Percentiles rank a stretch among this genome's conserved stretches.
These are phyloP conservation scores for Lutjanus campechanus DNA, from an alignment of 2,797 vertebrate genomes.

Conservation along the genomic window DNA sequence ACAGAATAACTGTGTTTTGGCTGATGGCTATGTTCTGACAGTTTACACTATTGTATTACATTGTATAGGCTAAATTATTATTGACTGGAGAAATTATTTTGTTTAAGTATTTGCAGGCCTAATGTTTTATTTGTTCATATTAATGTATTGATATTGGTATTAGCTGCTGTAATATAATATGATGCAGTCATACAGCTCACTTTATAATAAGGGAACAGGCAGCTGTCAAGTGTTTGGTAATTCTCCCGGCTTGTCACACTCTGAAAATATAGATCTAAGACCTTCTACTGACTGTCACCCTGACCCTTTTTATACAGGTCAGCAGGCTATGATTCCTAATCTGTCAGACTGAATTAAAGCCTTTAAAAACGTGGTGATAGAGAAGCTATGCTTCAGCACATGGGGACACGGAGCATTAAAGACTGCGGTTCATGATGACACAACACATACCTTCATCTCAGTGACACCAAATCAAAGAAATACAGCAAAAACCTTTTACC, in stretches of 20 bases:
- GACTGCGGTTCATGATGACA: slow-evolving; percentile 45
- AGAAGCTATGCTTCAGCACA: slow-evolving; percentile 14
- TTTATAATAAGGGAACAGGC: not conserved
- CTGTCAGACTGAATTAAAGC: slow-evolving; percentile 18
- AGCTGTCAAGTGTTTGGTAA: not conserved
- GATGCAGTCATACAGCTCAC: not conserved
- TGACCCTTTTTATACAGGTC: slow-evolving; percentile 10
- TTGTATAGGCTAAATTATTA: not conserved
- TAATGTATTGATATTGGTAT: not conserved
- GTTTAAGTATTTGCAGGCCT: not conserved
- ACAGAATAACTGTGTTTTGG: not conserved
- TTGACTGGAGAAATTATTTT: not conserved
- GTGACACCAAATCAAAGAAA: slow-evolving; percentile 65
- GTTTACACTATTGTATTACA: not conserved
- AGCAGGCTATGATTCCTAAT: slow-evolving; percentile 9
- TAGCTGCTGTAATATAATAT: not conserved
- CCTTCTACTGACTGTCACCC: not conserved
- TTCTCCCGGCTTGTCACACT: not conserved
- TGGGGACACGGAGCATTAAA: slow-evolving; percentile 6
- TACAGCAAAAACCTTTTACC: slow-evolving; percentile 85
- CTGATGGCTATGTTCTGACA: not conserved
- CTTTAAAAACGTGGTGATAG: slow-evolving; percentile 13
- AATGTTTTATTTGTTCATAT: not conserved
- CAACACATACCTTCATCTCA: slow-evolving; percentile 49
- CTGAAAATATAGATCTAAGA: not conserved